A percentile compares a stretch with the other conserved stretches of the same genome.
phyloP scores from a whole-genome alignment of 2,113 vertebrate genomes.

The Indicator indicator region DNA sequence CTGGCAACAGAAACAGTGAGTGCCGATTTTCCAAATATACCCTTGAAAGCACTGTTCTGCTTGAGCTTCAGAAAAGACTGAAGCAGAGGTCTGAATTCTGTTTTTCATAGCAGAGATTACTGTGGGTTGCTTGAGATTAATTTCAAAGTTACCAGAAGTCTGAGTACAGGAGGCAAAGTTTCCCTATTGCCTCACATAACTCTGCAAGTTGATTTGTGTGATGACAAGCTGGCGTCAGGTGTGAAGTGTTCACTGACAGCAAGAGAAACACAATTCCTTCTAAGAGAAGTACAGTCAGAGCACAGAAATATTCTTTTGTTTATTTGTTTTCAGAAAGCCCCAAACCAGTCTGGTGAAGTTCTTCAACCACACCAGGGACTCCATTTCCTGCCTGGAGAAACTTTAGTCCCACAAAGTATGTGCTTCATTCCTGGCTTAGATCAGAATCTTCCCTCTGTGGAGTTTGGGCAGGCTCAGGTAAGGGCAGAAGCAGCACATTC shows the following conservation, averaged over 20 bases:
- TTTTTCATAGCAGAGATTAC: not conserved
- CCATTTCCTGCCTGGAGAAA: not conserved
- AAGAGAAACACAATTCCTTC: not conserved
- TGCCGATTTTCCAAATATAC: conserved; percentile 17
- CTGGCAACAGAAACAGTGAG: not conserved
- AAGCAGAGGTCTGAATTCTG: conserved; percentile 19
- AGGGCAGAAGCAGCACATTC: not conserved
- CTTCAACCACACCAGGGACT: not conserved
- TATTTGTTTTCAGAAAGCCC: not conserved
- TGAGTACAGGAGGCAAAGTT: not conserved
- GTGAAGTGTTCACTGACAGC: not conserved
- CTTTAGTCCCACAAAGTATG: not conserved
- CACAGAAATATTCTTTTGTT: not conserved
- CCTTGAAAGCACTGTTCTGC: not conserved
- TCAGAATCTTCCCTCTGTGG: not conserved
- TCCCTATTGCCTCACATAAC: not conserved
- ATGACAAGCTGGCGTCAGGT: not conserved
- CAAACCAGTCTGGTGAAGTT: not conserved
- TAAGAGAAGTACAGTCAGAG: not conserved
- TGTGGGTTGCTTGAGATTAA: not conserved
- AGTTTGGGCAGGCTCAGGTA: not conserved
- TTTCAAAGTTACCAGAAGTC: not conserved
- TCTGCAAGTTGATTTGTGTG: not conserved
- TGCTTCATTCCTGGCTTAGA: not conserved
- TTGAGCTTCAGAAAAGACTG: not conserved